Percentiles rank a stretch among this genome's conserved stretches.
Evolutionary conservation across 2,888 invertebrate species (phyloP).

Genomic region (Chrysolina oricalcia): DNA sequence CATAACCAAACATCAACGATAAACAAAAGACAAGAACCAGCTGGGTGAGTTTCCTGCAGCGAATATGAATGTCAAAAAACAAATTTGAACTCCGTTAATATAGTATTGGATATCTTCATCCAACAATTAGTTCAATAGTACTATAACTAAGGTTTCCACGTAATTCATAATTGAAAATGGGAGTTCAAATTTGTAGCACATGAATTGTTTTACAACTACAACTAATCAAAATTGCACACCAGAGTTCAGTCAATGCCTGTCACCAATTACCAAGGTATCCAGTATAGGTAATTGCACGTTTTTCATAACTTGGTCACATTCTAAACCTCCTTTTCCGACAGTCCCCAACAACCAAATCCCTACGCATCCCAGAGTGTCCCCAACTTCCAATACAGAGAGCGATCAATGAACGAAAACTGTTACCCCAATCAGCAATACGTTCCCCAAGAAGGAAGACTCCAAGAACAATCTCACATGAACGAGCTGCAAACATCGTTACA

Average conservation of each 20-base stretch:
- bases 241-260: conserved; percentile 57
- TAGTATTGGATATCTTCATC: too few species aligned
- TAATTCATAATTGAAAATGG: background rate
- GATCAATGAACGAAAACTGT: conserved; percentile 27
- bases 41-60: conserved; percentile 73
- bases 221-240: conserved; percentile 32
- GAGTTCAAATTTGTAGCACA: conserved; percentile 29
- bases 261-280: conserved; percentile 48
- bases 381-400: conserved; percentile 49
- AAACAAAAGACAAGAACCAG: conserved; percentile 73
- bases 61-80: conserved; percentile 34
- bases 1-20: conserved; percentile 75
- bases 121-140: too few species aligned
- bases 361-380: conserved; percentile 55
- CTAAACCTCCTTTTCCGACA: conserved; percentile 32
- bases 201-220: background rate
- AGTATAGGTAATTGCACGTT: conserved; percentile 42
- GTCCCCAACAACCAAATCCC: conserved; percentile 40
- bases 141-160: too few species aligned
- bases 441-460: background rate
- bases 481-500: background rate
- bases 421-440: conserved; percentile 5
- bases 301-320: background rate
- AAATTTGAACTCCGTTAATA: conserved; percentile 27
- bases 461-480: background rate